Conservation (phyloP, 2,888 invertebrate species). For the Sphaerophoria rueppellii region DNA sequence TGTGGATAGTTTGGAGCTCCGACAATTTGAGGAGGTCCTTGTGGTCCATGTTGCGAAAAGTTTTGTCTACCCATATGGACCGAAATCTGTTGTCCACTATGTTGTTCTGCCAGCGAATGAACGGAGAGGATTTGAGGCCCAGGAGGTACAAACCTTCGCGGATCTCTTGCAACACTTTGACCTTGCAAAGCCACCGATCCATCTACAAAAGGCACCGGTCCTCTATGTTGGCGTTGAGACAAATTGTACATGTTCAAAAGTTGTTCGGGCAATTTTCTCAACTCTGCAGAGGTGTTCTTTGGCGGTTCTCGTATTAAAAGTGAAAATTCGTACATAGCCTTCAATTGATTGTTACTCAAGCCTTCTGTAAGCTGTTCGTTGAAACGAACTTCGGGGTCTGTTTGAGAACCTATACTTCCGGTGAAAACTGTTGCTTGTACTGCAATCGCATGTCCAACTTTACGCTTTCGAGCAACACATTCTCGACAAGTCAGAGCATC, state of each 20-base stretch:
- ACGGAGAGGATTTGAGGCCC: not conserved
- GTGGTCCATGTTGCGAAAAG: slow-evolving; percentile 18
- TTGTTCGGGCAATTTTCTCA: slow-evolving; percentile 31
- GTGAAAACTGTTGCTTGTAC: slow-evolving; percentile 35
- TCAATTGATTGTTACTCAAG: slow-evolving; percentile 43
- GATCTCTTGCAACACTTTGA: not conserved
- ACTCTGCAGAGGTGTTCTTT: slow-evolving; percentile 28
- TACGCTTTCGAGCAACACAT: slow-evolving; percentile 47
- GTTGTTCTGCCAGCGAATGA: not conserved
- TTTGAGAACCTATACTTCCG: slow-evolving; percentile 49
- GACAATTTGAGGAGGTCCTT: not conserved
- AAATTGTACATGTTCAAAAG: slow-evolving; percentile 48
- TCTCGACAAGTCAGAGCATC: slow-evolving; percentile 40
- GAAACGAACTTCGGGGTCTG: not conserved
- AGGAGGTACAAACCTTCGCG: slow-evolving; percentile 1
- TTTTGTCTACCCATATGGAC: too few relatives aligned
- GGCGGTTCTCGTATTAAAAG: slow-evolving; percentile 50
- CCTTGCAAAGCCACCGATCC: not conserved
- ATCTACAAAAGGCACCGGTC: slow-evolving; percentile 1
- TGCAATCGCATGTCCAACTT: slow-evolving; percentile 43
- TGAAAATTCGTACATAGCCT: slow-evolving; percentile 51
- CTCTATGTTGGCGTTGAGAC: slow-evolving; percentile 27
- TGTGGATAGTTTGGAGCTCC: too few relatives aligned
- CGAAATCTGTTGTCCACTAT: too few relatives aligned
- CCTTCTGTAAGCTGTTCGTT: slow-evolving; percentile 20